Evolutionary conservation across 2,797 vertebrate species (phyloP).

Genomic region (Picus viridis): DNA sequence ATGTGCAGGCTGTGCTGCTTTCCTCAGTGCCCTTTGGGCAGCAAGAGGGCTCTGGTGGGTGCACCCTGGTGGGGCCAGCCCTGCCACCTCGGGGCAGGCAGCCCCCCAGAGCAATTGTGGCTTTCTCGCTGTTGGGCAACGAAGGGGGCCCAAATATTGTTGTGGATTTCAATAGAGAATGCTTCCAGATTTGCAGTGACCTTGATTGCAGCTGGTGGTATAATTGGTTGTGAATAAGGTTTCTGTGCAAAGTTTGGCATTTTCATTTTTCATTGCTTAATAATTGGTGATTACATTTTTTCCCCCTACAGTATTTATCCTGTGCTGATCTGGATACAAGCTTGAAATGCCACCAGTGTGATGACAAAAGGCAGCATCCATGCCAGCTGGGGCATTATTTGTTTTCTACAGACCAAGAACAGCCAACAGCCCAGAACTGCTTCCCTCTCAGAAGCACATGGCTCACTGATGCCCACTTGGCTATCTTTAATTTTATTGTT

Average conservation of each 20-base stretch:
- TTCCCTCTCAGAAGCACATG: not conserved
- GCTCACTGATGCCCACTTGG: not conserved
- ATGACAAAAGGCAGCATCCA: not conserved
- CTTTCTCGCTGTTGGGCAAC: not conserved
- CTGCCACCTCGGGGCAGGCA: not conserved
- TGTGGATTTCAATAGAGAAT: slow-evolving; percentile 45
- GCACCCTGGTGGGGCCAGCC: rapidly evolving
- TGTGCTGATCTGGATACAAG: not conserved
- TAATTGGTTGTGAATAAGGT: slow-evolving; percentile 13
- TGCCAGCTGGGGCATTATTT: not conserved
- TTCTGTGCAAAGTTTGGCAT: not conserved
- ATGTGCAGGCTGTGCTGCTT: not conserved
- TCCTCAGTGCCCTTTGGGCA: rapidly evolving
- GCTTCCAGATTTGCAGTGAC: slow-evolving; percentile 7
- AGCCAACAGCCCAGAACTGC: not conserved
- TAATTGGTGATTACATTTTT: slow-evolving; percentile 3
- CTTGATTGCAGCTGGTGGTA: not conserved
- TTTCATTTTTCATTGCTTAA: not conserved
- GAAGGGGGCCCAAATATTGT: not conserved
- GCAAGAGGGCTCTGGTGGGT: not conserved
- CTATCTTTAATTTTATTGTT: slow-evolving; percentile 19
- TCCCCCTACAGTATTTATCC: slow-evolving; percentile 13
- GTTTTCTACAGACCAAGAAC: not conserved
- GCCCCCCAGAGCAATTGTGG: not conserved
- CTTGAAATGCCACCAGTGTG: not conserved